phyloP scores from a whole-genome alignment of 1,140 invertebrate species.

The Spodoptera litura region DNA sequence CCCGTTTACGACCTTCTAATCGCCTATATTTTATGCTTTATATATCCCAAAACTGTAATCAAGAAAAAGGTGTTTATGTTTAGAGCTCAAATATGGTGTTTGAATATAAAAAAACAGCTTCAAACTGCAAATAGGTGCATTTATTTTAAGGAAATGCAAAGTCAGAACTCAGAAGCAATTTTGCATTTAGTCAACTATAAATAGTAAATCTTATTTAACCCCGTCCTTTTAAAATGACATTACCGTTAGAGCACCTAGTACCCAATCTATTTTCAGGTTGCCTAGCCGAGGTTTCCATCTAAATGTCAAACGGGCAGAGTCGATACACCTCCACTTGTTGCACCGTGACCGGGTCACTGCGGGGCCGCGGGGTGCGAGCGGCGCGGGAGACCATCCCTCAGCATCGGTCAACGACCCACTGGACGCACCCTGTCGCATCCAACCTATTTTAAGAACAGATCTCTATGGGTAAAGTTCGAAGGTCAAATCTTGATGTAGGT shows the following conservation, averaged over 20 bases:
- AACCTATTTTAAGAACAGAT: constrained; percentile 73
- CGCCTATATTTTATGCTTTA: no score
- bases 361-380: constrained; percentile 50
- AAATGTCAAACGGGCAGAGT: constrained; percentile 81
- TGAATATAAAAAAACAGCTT: no score
- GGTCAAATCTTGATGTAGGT: constrained; percentile 60
- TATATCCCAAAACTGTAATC: no score
- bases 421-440: constrained; percentile 70
- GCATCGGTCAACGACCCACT: constrained; percentile 68
- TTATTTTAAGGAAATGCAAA: no score
- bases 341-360: constrained; percentile 76
- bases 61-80: no score
- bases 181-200: background rate
- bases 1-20: no score
- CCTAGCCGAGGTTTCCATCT: constrained; percentile 46
- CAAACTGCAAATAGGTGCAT: no score
- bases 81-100: no score
- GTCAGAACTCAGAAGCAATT: no score
- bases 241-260: background rate
- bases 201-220: background rate
- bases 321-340: constrained; percentile 81
- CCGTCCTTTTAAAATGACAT: background rate
- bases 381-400: constrained; percentile 50
- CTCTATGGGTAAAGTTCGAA: constrained; percentile 81
- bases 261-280: constrained; percentile 35